phyloP scores from a whole-genome alignment of 1,140 invertebrate genomes.

The Leptopilina boulardi region DNA sequence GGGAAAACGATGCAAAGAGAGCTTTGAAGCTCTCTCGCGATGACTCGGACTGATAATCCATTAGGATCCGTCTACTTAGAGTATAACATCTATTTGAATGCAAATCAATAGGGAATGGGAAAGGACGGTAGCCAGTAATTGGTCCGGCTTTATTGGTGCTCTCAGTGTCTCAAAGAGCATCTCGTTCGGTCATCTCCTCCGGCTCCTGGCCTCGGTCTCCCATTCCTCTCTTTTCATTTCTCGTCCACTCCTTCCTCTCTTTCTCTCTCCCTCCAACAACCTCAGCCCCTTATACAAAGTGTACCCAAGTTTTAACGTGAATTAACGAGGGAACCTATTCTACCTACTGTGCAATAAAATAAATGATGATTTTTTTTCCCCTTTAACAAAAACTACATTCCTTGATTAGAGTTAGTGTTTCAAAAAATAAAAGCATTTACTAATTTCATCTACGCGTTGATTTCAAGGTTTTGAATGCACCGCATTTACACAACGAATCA shows the following conservation, averaged over 20 bases:
- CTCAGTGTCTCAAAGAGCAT: slow-evolving; percentile 77
- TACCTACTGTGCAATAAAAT: slow-evolving; percentile 37
- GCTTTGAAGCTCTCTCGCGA: slow-evolving; percentile 73
- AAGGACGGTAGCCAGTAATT: slow-evolving; percentile 75
- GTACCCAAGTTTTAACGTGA: slow-evolving; percentile 57
- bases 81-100: slow-evolving; percentile 77
- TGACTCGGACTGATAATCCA: slow-evolving; percentile 77
- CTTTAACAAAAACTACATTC: not conserved
- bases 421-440: too few species aligned
- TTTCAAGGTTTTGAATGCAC: too few species aligned
- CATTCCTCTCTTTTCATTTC: slow-evolving; percentile 41
- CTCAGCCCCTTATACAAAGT: slow-evolving; percentile 53
- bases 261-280: slow-evolving; percentile 38
- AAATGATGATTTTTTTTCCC: not conserved
- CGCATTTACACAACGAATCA: too few species aligned
- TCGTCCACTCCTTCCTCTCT: slow-evolving; percentile 39
- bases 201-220: slow-evolving; percentile 48
- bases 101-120: slow-evolving; percentile 76
- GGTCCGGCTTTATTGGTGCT: slow-evolving; percentile 76
- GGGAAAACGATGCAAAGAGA: slow-evolving; percentile 57
- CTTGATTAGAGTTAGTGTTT: not conserved
- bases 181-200: slow-evolving; percentile 76
- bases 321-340: slow-evolving; percentile 52
- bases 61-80: slow-evolving; percentile 77
- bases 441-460: too few species aligned